Percentiles rank a stretch among this genome's conserved stretches.
Conservation (phyloP, 1,140 invertebrate genomes). For the Aphis craccivora region DNA sequence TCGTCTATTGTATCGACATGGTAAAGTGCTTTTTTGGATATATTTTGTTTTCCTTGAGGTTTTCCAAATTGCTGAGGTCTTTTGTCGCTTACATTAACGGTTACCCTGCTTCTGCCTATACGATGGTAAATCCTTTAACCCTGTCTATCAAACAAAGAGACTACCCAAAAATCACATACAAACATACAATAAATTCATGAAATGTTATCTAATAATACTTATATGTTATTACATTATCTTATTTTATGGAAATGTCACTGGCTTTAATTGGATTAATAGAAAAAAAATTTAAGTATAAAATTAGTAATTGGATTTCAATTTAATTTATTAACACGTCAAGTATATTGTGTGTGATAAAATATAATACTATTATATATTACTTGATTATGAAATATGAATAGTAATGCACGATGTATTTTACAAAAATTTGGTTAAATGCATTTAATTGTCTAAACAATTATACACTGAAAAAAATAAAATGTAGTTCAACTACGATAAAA, state of each 20-base stretch:
- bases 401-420: background rate
- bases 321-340: background rate
- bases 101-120: background rate
- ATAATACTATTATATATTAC: background rate
- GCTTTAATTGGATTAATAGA: background rate
- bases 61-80: background rate
- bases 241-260: background rate
- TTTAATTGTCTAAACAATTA: background rate
- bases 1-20: conserved; percentile 12
- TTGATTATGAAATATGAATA: background rate
- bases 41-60: conserved; percentile 25
- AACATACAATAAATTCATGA: background rate
- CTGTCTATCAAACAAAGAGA: background rate
- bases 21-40: conserved; percentile 52
- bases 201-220: background rate
- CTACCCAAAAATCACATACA: background rate
- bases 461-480: background rate
- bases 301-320: background rate
- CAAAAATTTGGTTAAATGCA: background rate
- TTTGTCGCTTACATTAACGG: background rate
- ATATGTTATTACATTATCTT: background rate
- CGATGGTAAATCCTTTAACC: background rate
- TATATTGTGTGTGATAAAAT: background rate
- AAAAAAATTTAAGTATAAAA: background rate
- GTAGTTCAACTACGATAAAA: background rate